Evolutionary conservation across 2,797 vertebrate species (phyloP).

Genomic region (Choloepus didactylus): DNA sequence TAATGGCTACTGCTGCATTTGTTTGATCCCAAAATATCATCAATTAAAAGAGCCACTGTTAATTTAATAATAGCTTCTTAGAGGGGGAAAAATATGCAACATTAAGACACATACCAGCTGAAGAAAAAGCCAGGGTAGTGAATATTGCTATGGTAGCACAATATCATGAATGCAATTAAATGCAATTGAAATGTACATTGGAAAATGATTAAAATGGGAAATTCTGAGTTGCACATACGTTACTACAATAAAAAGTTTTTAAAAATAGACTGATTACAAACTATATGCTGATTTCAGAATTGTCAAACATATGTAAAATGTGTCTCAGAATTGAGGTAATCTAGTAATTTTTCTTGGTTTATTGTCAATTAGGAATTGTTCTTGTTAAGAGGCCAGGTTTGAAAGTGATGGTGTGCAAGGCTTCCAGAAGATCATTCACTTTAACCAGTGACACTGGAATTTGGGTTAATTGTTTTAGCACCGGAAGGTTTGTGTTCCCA

Average conservation of each 20-base stretch:
- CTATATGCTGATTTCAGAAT: constrained; percentile 11
- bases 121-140: too few species aligned
- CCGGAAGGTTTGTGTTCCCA: background rate
- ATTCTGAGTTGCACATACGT: too few species aligned
- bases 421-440: background rate
- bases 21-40: constrained; percentile 14
- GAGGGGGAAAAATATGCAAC: background rate
- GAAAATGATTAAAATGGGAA: too few species aligned
- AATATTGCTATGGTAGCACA: too few species aligned
- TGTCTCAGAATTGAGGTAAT: background rate
- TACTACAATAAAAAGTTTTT: too few species aligned
- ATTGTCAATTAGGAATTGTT: background rate
- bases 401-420: background rate
- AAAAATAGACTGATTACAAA: background rate
- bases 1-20: background rate
- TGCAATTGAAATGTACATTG: too few species aligned
- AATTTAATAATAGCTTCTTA: constrained; percentile 21
- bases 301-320: background rate
- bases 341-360: background rate
- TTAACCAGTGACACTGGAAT: background rate
- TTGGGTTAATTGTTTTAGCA: background rate
- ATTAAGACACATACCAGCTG: background rate
- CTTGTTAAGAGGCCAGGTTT: background rate
- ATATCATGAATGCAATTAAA: too few species aligned
- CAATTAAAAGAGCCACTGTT: background rate